phyloP scores from a whole-genome alignment of 2,113 vertebrate genomes.

The Neomonachus schauinslandi region DNA sequence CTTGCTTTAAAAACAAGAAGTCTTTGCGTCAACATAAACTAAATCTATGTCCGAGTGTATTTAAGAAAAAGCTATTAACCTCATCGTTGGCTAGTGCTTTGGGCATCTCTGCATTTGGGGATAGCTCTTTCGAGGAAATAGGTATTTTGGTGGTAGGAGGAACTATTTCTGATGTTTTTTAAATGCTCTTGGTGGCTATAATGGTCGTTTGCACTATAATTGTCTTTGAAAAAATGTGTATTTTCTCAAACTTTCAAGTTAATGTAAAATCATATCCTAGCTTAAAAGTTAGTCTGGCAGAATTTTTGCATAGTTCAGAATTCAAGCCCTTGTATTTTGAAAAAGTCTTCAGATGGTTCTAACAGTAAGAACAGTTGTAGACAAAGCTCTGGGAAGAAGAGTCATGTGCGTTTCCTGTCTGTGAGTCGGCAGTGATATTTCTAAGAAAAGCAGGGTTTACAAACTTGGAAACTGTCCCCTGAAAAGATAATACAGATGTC shows the following conservation, averaged over 20 bases:
- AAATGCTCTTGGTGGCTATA: background rate
- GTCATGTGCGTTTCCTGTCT: background rate
- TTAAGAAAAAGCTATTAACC: background rate
- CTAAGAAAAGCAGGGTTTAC: background rate
- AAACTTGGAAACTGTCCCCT: background rate
- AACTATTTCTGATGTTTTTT: background rate
- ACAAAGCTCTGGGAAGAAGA: background rate
- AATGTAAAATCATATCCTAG: background rate
- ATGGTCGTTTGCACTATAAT: background rate
- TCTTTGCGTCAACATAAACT: background rate
- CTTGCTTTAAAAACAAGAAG: background rate
- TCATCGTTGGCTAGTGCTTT: background rate
- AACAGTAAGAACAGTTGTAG: background rate
- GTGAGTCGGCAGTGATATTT: background rate
- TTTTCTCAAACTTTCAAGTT: constrained; percentile 32
- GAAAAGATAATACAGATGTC: background rate
- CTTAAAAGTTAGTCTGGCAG: background rate
- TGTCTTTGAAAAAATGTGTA: background rate
- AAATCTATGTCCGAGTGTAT: background rate
- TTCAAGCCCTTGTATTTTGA: background rate
- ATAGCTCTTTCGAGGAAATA: background rate
- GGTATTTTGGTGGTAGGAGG: background rate
- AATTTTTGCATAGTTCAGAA: background rate
- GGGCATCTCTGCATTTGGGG: background rate
- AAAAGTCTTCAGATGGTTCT: background rate